Base-by-base conservation (phyloP, 2,797 vertebrate genomes). In the Aplochiton taeniatus region DNA sequence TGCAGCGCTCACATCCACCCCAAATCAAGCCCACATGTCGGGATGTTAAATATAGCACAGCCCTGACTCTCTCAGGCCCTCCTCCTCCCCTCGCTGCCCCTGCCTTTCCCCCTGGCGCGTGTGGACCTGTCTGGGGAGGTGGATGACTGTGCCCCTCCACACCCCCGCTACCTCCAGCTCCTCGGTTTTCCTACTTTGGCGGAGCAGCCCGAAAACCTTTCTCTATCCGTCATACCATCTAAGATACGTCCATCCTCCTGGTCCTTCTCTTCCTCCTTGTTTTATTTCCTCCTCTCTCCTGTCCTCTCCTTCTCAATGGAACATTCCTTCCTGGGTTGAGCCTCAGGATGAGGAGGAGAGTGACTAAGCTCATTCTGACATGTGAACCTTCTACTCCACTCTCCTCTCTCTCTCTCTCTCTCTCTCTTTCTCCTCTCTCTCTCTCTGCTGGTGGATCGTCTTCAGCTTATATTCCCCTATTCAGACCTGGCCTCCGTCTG, bases 11-110 rank as follows among this genome's bases (percentile, higher is more conserved):
- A 68, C 78, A 75, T 87, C 78, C 75, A 78, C 55, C 76, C 75
- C 80, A 83, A 91, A 91, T 84, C 76, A 87, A 89, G 81, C 85
- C 87, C 89, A 90, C 87, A 89, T 90, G 89, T 86, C 83, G 68
- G 74, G 72, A 88, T 76, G 85, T 87, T 91, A 91, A 92, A 92
- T 88, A 86, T 92, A 92, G 81, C 78, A 43, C 61, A 43, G 71
- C 79, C 58, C 72, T 68, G 70, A 78, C 81, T 85, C 69, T 73
- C 75, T 77, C 69, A 56, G 42, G 66, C 17, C 63, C 4, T 76
- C 80, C 69, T 73, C 52, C 42, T 49, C 50, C 19, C 50, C 46
- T 50, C 46, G 11, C 70, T 43, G 16, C 17, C 50, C 54, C 44
- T 31, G 46, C 8, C 57, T 31, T 31, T 31, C 31, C 69, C 56